A percentile compares a stretch with the other conserved stretches of the same genome.
Conservation (phyloP, 2,888 invertebrate genomes). For the Hirtodrosophila cameraria region DNA sequence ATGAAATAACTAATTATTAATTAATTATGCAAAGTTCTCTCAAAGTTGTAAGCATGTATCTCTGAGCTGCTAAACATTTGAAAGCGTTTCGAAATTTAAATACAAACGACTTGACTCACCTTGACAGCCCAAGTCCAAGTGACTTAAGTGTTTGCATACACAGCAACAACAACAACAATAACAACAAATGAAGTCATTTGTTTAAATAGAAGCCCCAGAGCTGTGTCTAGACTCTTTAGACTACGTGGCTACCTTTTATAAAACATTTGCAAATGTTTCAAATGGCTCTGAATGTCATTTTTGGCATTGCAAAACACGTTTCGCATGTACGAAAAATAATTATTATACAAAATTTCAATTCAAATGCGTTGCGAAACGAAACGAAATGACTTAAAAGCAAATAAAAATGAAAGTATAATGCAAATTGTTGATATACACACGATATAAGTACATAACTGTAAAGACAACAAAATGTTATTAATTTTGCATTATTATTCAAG, state of each 20-base stretch:
- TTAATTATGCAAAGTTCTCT: slow-evolving; percentile 72
- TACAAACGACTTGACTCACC: slow-evolving; percentile 44
- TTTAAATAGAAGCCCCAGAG: slow-evolving; percentile 26
- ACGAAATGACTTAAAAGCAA: no score
- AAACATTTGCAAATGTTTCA: slow-evolving; percentile 10
- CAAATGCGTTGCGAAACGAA: slow-evolving; percentile 49
- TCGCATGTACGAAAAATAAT: slow-evolving; percentile 58
- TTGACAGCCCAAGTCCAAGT: slow-evolving; percentile 30
- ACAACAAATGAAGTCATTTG: slow-evolving; percentile 48
- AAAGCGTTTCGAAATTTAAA: slow-evolving; percentile 39
- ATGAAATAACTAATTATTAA: slow-evolving; percentile 61
- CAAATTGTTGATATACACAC: slow-evolving; percentile 29
- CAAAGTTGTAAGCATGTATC: slow-evolving; percentile 1
- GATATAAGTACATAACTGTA: slow-evolving; percentile 15
- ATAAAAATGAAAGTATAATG: slow-evolving; percentile 40
- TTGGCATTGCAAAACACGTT: slow-evolving; percentile 67
- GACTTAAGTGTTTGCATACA: slow-evolving; percentile 11
- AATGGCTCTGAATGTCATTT: slow-evolving; percentile 22
- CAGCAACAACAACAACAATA: slow-evolving; percentile 4
- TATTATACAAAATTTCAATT: slow-evolving; percentile 18
- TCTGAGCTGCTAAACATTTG: slow-evolving; percentile 11
- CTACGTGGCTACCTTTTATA: neutral
- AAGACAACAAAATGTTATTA: slow-evolving; percentile 40
- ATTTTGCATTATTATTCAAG: slow-evolving; percentile 20
- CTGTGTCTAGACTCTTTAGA: slow-evolving; percentile 3